A percentile compares a stretch with the other conserved stretches of the same genome.
phyloP scores from a whole-genome alignment of 2,113 vertebrate genomes.

The Calonectris borealis region DNA sequence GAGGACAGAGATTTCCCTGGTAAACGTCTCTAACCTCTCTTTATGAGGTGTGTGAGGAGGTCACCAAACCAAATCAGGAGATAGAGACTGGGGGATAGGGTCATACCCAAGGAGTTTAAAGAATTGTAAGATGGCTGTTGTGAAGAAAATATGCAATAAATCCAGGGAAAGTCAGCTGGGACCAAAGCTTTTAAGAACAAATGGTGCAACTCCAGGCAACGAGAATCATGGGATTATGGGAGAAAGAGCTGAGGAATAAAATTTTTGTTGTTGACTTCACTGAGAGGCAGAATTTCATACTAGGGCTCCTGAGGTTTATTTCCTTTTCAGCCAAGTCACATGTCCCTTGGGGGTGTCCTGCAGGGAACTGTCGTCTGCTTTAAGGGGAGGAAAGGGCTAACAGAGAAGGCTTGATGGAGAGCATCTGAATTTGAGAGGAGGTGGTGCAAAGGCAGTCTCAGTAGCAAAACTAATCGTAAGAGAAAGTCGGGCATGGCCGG shows the following conservation, averaged over 20 bases:
- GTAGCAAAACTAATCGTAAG: background rate
- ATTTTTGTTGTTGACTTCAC: background rate
- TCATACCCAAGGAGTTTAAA: background rate
- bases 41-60: background rate
- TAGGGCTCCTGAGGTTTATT: background rate
- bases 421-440: background rate
- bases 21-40: background rate
- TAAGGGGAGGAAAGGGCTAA: background rate
- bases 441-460: background rate
- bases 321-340: background rate
- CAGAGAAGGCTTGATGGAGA: background rate
- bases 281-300: background rate
- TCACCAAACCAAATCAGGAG: background rate
- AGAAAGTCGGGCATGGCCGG: accelerated
- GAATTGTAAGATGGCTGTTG: background rate
- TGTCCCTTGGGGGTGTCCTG: background rate
- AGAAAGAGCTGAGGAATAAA: background rate
- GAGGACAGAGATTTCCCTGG: background rate
- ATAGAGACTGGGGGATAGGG: background rate
- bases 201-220: background rate
- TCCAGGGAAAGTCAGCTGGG: background rate
- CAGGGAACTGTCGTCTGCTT: background rate
- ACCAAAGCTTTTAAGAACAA: background rate
- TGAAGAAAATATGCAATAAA: background rate
- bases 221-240: background rate